Conservation (phyloP, 30 jellyfish, hydroid and myxozoan species). For the Turritopsis dohrnii region DNA sequence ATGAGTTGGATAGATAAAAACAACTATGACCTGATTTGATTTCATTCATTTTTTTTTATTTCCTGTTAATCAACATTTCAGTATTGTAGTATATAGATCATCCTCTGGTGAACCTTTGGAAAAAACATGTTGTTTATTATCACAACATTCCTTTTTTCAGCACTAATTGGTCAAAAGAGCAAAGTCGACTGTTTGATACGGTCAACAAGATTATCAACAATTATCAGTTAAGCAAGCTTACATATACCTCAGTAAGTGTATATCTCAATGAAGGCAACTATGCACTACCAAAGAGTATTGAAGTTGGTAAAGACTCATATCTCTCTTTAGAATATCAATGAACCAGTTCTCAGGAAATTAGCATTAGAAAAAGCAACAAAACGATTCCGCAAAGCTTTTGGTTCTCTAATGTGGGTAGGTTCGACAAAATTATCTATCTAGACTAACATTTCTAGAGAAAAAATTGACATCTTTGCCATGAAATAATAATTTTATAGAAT, state of each 20-base stretch:
- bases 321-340: constrained; percentile 60
- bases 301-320: neutral
- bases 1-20: neutral
- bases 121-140: neutral
- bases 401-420: constrained; percentile 80
- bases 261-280: constrained; percentile 3
- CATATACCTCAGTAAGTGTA: constrained; percentile 65
- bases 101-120: too few species aligned
- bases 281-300: neutral
- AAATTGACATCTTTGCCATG: neutral
- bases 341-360: constrained; percentile 72
- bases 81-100: too few species aligned
- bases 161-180: constrained; percentile 79
- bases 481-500: constrained; percentile 35
- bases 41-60: neutral
- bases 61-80: too few species aligned
- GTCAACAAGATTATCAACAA: constrained; percentile 47
- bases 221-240: constrained; percentile 78
- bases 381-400: constrained; percentile 66
- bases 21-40: neutral
- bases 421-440: neutral
- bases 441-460: neutral
- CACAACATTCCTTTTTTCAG: constrained; percentile 23
- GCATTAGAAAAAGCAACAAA: constrained; percentile 82
- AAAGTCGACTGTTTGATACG: constrained; percentile 66